These are phyloP conservation scores for Menura novaehollandiae DNA, from an alignment of 2,113 vertebrate species.

Conservation along the genomic window DNA sequence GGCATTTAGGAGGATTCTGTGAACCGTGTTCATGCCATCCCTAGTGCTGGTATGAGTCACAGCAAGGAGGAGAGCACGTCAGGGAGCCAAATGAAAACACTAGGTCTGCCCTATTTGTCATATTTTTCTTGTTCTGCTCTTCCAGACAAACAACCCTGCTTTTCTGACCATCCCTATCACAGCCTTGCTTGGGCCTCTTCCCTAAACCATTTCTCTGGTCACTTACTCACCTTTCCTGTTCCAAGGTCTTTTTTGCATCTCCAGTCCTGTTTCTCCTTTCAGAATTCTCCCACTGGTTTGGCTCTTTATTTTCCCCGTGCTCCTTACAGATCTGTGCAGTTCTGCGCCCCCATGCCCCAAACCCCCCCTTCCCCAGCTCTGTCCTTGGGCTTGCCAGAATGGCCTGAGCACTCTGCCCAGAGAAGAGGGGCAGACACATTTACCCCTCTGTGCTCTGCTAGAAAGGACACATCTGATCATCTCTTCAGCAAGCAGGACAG, in stretches of 20 bases:
- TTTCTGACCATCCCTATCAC: not conserved
- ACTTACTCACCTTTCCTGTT: not conserved
- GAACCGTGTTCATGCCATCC: not conserved
- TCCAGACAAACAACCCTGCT: not conserved
- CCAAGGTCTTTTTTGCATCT: not conserved
- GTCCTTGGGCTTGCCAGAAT: not conserved
- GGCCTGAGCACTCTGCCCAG: not conserved
- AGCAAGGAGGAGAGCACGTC: not conserved
- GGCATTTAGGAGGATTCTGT: not conserved
- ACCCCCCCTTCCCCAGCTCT: not conserved
- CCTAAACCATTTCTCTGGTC: not conserved
- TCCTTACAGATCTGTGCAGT: not conserved
- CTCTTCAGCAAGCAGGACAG: not conserved
- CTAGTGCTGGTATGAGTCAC: not conserved
- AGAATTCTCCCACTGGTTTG: not conserved
- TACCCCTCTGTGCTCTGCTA: not conserved
- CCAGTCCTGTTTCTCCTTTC: not conserved
- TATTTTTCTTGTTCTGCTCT: not conserved
- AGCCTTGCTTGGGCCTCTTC: not conserved
- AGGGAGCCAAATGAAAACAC: not conserved
- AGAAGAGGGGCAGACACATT: not conserved
- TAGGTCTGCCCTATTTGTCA: not conserved
- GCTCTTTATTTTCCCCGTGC: not conserved
- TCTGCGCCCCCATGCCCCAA: not conserved
- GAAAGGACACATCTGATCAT: not conserved